These are phyloP conservation scores for Dipodomys spectabilis DNA, from an alignment of 2,113 vertebrate species.

Conservation along the genomic window DNA sequence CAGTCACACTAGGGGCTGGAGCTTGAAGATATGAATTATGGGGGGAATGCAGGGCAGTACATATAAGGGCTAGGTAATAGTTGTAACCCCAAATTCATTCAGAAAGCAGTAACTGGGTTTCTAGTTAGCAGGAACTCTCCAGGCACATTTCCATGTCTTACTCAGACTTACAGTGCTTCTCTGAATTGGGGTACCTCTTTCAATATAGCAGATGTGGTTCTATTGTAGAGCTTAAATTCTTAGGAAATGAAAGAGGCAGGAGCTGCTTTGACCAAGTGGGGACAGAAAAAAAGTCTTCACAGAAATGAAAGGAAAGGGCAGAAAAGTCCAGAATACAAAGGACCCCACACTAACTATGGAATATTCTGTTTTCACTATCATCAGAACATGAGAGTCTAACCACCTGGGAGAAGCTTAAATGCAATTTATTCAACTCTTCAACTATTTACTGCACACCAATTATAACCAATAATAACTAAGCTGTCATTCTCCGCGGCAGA, in stretches of 20 bases:
- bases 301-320: not conserved
- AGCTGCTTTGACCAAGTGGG: not conserved
- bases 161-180: not conserved
- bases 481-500: conserved; percentile 61
- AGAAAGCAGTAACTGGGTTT: conserved; percentile 23
- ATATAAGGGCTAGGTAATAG: not conserved
- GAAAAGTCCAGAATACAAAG: conserved; percentile 40
- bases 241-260: conserved; percentile 17
- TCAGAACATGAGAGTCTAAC: conserved; percentile 10
- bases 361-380: conserved; percentile 2
- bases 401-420: conserved; percentile 56
- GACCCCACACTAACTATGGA: not conserved
- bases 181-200: not conserved
- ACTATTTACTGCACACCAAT: conserved; percentile 59
- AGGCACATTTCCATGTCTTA: not conserved
- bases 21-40: not conserved
- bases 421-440: conserved; percentile 65
- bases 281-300: not conserved
- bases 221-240: not conserved
- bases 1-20: not conserved
- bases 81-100: not conserved
- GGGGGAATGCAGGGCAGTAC: not conserved
- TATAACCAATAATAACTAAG: conserved; percentile 65
- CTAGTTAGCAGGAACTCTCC: not conserved
- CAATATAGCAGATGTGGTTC: not conserved